phyloP scores from a whole-genome alignment of 2,113 vertebrate species.

The Callocephalon fimbriatum region DNA sequence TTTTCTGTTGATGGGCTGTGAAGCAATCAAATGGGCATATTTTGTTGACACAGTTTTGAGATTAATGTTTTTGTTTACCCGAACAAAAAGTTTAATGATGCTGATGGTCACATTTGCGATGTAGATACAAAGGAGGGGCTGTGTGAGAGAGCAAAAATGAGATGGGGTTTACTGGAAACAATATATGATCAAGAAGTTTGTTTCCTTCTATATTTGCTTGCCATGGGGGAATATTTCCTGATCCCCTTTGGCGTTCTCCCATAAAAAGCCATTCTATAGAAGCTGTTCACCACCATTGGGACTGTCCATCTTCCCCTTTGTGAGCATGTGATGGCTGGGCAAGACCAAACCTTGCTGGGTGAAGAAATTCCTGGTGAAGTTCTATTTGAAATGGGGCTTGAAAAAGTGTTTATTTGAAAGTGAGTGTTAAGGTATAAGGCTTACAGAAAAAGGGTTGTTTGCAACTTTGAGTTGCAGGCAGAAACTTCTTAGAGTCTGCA shows the following conservation, averaged over 20 bases:
- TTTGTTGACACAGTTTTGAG: conserved; percentile 1
- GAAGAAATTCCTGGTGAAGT: not conserved
- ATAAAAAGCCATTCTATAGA: not conserved
- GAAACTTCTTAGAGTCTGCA: not conserved
- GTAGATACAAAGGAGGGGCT: not conserved
- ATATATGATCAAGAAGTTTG: not conserved
- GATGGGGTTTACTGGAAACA: not conserved
- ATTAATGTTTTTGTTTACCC: not conserved
- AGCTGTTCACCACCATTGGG: accelerated
- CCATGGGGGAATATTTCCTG: not conserved
- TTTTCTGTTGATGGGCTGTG: not conserved
- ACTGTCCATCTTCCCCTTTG: not conserved
- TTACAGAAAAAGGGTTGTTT: not conserved
- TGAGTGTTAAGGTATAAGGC: not conserved
- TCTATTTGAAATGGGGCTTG: not conserved
- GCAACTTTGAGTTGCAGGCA: not conserved
- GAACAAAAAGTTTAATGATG: not conserved
- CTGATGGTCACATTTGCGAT: not conserved
- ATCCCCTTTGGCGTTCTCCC: not conserved
- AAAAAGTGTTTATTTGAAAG: not conserved
- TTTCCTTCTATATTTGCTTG: not conserved
- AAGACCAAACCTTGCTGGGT: not conserved
- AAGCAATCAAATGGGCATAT: not conserved
- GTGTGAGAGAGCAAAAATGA: not conserved
- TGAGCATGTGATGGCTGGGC: not conserved